Evolutionary conservation across 2,888 invertebrate species (phyloP), one percentile per base, ranked within the genome.

Genomic region (Cosmia trapezina): DNA sequence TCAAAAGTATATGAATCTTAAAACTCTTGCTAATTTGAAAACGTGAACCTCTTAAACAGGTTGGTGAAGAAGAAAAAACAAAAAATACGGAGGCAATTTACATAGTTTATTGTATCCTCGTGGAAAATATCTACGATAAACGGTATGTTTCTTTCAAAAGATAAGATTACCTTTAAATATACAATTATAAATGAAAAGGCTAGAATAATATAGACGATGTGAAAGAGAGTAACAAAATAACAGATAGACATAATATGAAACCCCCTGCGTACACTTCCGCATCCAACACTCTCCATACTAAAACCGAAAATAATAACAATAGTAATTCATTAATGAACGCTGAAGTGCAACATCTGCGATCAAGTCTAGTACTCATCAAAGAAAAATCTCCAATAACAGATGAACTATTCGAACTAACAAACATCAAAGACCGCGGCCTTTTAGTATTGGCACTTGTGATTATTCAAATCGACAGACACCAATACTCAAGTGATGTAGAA

Each of bases 391-490:
- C 7, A 65, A 54, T 54, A 73, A 61, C 73, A 83, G 51, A 64
- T 64, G 63, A 53, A 57, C 76, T 70, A 74, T 67, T 57, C 41
- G 37, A 56, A 61, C 67, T 12, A 78, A 54, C 61, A 43, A 11
- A 68, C 80, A 64, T 81, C 81, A 81, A 83, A 81, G 83, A 67
- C 49, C 41, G 73, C 81, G 73, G 83, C 80, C 70, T 83, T 81
- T 81, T 83, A 81, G 81, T 80, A 81, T 81, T 84, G 60, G 69
- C 77, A 70, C 76, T 73, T 73, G 61, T 77, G 76, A 69, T 67
- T 87, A 87, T 88, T 86, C 85, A 85, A 85, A 84, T 86, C 83
- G 84, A 85, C 87, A 87, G 83, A 83, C 87, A 84, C 85, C 83
- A 81, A 83, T 83, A 85, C 76, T 84, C 78, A 81, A 88, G 83